Evolutionary conservation across 2,888 invertebrate species (phyloP).

Genomic region (Hirtodrosophila confusa): DNA sequence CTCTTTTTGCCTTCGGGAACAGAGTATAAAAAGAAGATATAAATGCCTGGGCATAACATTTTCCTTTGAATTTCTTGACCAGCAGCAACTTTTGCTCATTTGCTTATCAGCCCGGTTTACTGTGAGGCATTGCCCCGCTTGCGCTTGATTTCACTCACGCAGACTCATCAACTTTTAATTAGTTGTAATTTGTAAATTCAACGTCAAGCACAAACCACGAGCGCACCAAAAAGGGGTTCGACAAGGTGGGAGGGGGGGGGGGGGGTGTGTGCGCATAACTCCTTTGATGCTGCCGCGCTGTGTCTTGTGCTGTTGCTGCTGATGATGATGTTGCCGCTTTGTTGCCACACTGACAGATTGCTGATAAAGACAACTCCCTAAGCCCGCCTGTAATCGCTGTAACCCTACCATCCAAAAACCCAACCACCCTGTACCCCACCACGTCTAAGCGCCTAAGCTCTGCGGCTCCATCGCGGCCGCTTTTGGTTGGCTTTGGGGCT

Average conservation of each 20-base stretch:
- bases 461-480: conserved; percentile 29
- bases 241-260: background rate
- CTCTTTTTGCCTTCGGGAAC: too few relatives aligned
- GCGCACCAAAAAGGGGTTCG: background rate
- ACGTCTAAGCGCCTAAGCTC: conserved; percentile 51
- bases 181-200: conserved; percentile 82
- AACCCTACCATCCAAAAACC: background rate
- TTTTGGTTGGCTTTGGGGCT: conserved; percentile 31
- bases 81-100: conserved; percentile 59
- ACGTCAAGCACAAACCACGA: conserved; percentile 69
- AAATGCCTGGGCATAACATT: conserved; percentile 40
- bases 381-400: background rate
- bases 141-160: conserved; percentile 78
- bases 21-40: conserved; percentile 3
- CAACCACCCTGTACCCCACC: background rate
- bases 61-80: conserved; percentile 50
- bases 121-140: conserved; percentile 15
- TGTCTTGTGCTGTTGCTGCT: conserved; percentile 25
- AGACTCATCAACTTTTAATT: conserved; percentile 82
- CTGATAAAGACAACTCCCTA: conserved; percentile 59
- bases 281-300: conserved; percentile 45
- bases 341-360: conserved; percentile 72
- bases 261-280: background rate
- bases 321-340: conserved; percentile 51
- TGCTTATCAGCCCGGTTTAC: conserved; percentile 56